These are phyloP conservation scores for Neoitamus cyanurus DNA, from an alignment of 2,888 invertebrate species.

Conservation along the genomic window DNA sequence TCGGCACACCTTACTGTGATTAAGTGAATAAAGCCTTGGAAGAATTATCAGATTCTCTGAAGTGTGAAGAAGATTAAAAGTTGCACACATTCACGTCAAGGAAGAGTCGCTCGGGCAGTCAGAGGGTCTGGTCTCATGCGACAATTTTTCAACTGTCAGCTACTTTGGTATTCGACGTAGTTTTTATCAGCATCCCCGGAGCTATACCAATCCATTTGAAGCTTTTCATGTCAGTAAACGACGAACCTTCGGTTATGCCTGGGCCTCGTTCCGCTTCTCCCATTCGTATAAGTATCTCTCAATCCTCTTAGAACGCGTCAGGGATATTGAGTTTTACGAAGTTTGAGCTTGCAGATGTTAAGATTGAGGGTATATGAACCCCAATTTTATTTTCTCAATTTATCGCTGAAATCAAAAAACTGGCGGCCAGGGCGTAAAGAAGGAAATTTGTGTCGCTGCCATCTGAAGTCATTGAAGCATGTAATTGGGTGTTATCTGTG, in stretches of 20 bases:
- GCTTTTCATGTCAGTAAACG: conserved; percentile 17
- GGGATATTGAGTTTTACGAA: conserved; percentile 23
- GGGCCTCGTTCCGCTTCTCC: not conserved
- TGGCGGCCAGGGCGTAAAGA: conserved; percentile 39
- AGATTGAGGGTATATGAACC: conserved; percentile 37
- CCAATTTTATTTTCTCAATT: conserved; percentile 52
- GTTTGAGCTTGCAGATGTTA: conserved; percentile 10
- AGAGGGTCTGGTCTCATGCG: not conserved
- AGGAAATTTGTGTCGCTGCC: conserved; percentile 19
- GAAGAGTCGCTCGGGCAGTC: not conserved
- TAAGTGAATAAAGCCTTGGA: not conserved
- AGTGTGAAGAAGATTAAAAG: not conserved
- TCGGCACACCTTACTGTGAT: not conserved
- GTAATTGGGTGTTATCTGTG: conserved; percentile 67
- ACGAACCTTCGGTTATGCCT: not conserved
- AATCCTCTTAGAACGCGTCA: conserved; percentile 24
- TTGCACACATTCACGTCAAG: not conserved
- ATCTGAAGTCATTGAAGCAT: conserved; percentile 64
- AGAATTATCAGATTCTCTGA: not conserved
- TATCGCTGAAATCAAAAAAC: conserved; percentile 51
- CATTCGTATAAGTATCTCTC: not conserved
- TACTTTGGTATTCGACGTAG: not conserved
- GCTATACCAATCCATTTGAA: conserved; percentile 9
- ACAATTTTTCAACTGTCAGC: conserved; percentile 18
- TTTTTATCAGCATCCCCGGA: not conserved